Evolutionary conservation across 2,888 invertebrate species (phyloP), one percentile per base, ranked within the genome.

Genomic region (Hirtodrosophila histrioides): DNA sequence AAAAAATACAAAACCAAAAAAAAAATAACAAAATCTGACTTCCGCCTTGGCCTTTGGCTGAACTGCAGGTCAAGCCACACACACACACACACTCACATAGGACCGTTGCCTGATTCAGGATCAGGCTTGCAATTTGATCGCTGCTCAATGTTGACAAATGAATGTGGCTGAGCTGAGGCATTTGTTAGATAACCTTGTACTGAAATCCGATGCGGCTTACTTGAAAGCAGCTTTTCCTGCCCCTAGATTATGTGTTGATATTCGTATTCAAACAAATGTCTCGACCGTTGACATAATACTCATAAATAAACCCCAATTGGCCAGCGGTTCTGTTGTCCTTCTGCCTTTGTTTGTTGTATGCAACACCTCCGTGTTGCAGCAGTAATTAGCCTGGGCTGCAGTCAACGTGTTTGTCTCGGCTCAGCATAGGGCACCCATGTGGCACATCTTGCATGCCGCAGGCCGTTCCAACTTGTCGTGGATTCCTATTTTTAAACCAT

Each of bases 401-500:
- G 69, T 11, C 40, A 27, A 35, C 56, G 31, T 23, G 24, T 35
- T 27, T 41, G 35, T 23, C 43, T 54, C 39, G 37, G 64, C 56
- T 41, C 33, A 56, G 41, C 66, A 49, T 45, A 43, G 62, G 51
- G 74, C 69, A 58, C 61, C 74, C 80, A 86, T 86, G 86, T 83
- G 86, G 84, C 70, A 75, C 60, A 68, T 54, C 66, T 55, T 49
- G 48, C 48, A 23, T 35, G 64, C 75, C 75, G 35, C 27, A 48
- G 63, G 44, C 57, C 41, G 51, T 61, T 41, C 41, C 62, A 56
- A 53, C 64, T 45, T 75, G 62, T 54, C 61, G 57, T 61, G 49
- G 54, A 67, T 69, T 75, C 69, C 71, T 86, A 78, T 84, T 84
- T 86, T 86, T 84, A 86, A 84, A 84, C 82, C 82, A 69, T 78